Evolutionary conservation across 2,888 invertebrate species (phyloP).

Genomic region (Zonitis immaculata): DNA sequence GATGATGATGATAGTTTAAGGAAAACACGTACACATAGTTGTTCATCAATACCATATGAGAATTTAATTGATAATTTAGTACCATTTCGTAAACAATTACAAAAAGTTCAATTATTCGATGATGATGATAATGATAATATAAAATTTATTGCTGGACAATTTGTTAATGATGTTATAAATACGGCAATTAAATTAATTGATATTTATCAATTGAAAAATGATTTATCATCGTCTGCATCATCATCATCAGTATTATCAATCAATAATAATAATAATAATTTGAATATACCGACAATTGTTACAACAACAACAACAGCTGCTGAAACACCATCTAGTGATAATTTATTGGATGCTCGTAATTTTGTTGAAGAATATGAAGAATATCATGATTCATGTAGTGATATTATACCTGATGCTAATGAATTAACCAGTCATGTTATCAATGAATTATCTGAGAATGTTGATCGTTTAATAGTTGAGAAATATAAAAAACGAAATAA

Average conservation of each 20-base stretch:
- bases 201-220: neutral
- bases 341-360: slow-evolving; percentile 41
- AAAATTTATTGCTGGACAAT: slow-evolving; percentile 1
- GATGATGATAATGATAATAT: slow-evolving; percentile 27
- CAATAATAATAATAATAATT: neutral
- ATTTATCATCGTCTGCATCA: neutral
- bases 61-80: slow-evolving; percentile 47
- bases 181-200: neutral
- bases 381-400: slow-evolving; percentile 46
- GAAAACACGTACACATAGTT: slow-evolving; percentile 45
- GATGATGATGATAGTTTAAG: slow-evolving; percentile 28
- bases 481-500: slow-evolving; percentile 20
- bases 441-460: slow-evolving; percentile 30
- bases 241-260: too few species aligned
- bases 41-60: slow-evolving; percentile 47
- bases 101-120: slow-evolving; percentile 45
- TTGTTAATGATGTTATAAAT: neutral
- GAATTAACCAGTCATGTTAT: slow-evolving; percentile 34
- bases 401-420: slow-evolving; percentile 41
- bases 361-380: slow-evolving; percentile 49
- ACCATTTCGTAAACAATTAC: slow-evolving; percentile 47
- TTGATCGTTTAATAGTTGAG: slow-evolving; percentile 30
- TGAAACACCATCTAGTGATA: slow-evolving; percentile 36
- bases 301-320: slow-evolving; percentile 38
- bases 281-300: too few species aligned